Conservation (phyloP, 2,888 invertebrate species). For the Andrena haemorrhoa region DNA sequence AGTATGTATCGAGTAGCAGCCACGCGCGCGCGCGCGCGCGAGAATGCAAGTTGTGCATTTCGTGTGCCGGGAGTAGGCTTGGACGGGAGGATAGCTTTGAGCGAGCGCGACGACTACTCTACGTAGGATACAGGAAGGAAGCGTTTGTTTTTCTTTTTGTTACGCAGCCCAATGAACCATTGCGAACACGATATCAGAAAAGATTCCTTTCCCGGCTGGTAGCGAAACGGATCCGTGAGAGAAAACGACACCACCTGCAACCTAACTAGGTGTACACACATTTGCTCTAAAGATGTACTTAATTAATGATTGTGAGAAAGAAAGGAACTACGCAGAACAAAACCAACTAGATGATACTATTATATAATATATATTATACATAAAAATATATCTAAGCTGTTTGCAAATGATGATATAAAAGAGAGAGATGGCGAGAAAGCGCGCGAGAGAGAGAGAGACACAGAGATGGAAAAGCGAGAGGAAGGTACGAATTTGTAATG, state of each 20-base stretch:
- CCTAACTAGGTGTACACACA: constrained; percentile 71
- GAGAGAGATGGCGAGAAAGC: constrained; percentile 36
- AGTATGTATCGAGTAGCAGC: constrained; percentile 16
- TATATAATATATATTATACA: constrained; percentile 73
- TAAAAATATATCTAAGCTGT: constrained; percentile 78
- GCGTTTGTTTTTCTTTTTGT: constrained; percentile 39
- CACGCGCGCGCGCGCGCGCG: not conserved
- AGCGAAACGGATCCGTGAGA: constrained; percentile 35
- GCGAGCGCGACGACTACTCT: not conserved
- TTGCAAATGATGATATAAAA: constrained; percentile 76
- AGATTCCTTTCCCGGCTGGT: constrained; percentile 38
- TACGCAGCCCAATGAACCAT: constrained; percentile 59
- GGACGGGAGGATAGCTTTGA: not conserved
- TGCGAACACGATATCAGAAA: constrained; percentile 42
- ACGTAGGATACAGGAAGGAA: constrained; percentile 21
- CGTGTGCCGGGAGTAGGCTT: constrained; percentile 9
- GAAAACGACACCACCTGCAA: constrained; percentile 62
- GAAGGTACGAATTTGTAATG: constrained; percentile 77
- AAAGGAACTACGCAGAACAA: constrained; percentile 69
- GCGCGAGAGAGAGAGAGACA: constrained; percentile 2
- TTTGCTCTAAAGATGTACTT: constrained; percentile 79
- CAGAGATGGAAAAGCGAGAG: constrained; percentile 51
- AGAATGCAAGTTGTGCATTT: constrained; percentile 14
- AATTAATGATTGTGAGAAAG: constrained; percentile 74
- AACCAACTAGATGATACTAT: constrained; percentile 76